Conservation (phyloP, 2,797 vertebrate species). For the Macropodus opercularis region DNA sequence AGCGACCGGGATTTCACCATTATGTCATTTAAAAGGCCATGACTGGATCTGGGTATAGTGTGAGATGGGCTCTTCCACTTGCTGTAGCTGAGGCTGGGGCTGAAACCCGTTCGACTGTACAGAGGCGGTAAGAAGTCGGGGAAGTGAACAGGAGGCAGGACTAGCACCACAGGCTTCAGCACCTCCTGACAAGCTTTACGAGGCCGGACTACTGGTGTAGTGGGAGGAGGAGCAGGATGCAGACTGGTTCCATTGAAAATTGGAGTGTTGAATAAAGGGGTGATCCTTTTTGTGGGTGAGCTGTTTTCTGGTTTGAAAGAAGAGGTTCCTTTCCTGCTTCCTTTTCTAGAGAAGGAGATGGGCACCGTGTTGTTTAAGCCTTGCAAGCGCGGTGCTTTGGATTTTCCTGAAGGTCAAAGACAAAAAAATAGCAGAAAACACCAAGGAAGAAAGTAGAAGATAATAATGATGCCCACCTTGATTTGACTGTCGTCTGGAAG, state of each 20-base stretch:
- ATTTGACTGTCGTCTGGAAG: conserved; percentile 11
- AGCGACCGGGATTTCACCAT: conserved; percentile 51
- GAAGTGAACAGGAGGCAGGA: conserved; percentile 76
- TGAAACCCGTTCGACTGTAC: background rate
- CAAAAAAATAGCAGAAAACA: background rate
- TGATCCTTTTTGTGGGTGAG: background rate
- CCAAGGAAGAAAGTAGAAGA: background rate
- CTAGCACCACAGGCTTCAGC: conserved; percentile 75
- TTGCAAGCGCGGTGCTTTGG: conserved; percentile 30
- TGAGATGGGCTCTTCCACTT: conserved; percentile 35
- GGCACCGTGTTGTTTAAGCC: conserved; percentile 15
- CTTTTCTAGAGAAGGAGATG: conserved; percentile 14
- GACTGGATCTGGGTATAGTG: background rate
- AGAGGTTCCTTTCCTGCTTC: conserved; percentile 1
- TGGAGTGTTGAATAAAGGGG: background rate
- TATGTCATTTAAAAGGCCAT: conserved; percentile 42
- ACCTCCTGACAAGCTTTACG: conserved; percentile 58
- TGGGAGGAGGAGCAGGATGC: background rate
- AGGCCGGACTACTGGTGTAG: conserved; percentile 1
- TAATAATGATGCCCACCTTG: conserved; percentile 46
- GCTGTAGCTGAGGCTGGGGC: conserved; percentile 27
- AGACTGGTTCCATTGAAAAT: accelerated
- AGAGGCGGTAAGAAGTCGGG: conserved; percentile 44
- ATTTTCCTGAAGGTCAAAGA: conserved; percentile 54
- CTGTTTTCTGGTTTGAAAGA: conserved; percentile 28